Base-by-base conservation (phyloP, 2,888 invertebrate species). In the Phasia obesa region DNA sequence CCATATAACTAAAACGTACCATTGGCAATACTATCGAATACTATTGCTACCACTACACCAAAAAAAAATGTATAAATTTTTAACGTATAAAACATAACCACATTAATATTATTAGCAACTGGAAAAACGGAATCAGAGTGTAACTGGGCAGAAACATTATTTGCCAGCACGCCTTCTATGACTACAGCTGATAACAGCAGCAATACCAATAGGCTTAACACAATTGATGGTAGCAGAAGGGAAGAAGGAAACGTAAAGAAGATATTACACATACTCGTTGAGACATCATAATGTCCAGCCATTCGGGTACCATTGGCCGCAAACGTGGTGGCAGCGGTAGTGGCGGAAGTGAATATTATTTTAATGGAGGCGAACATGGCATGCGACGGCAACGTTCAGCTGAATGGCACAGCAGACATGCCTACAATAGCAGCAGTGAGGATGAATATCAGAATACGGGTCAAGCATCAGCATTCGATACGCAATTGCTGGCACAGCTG, bases 401-500 rank as follows among this genome's bases (percentile, higher is more conserved):
- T 49, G 93, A 93, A 87, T 93, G 93, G 93, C 92, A 93, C 65
- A 93, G 92, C 84, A 88, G 91, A 67, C 91, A 93, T 79, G 92
- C 92, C 51, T 93, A 93, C 85, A 93, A 93, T 87, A 93, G 93
- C 87, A 93, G 92, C 88, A 93, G 93, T 87, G 92, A 92, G 86
- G 93, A 93, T 85, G 93, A 93, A 87, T 93, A 93, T 86, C 92
- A 91, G 86, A 91, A 91, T 85, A 90, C 90, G 81, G 91, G 91
- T 38, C 91, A 89, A 81, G 87, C 90, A 38, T 89, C 91, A 57
- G 89, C 91, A 67, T 91, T 93, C 84, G 93, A 93, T 88, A 93
- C 93, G 86, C 93, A 93, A 87, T 92, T 93, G 85, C 91, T 93
- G 88, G 93, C 93, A 42, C 93, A 93, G 85, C 90, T 93, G 79